Evolutionary conservation across 2,113 vertebrate species (phyloP).

Genomic region (Nerophis lumbriciformis): DNA sequence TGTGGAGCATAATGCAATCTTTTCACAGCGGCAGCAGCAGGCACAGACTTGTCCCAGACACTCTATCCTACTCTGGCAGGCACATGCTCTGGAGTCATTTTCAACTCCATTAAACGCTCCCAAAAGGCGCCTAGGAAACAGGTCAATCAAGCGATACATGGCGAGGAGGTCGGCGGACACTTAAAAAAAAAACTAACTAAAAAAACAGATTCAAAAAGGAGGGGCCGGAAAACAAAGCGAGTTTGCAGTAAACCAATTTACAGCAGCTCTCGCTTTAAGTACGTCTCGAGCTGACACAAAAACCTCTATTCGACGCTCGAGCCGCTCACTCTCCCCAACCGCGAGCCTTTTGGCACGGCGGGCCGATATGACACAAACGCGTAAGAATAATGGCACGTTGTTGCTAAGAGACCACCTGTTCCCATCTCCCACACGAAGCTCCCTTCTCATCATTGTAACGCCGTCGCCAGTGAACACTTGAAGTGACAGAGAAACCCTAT

Average conservation of each 20-base stretch:
- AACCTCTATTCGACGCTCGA: slow-evolving; percentile 3
- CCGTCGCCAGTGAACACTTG: slow-evolving; percentile 31
- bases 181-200: neutral
- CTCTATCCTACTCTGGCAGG: slow-evolving; percentile 41
- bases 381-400: slow-evolving; percentile 66
- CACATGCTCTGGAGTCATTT: slow-evolving; percentile 53
- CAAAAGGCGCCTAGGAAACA: slow-evolving; percentile 11
- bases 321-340: slow-evolving; percentile 31
- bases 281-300: neutral
- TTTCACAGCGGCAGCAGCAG: slow-evolving; percentile 35
- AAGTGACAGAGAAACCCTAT: slow-evolving; percentile 21
- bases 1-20: slow-evolving; percentile 58
- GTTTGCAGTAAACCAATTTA: slow-evolving; percentile 10
- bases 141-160: slow-evolving; percentile 32
- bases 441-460: slow-evolving; percentile 40
- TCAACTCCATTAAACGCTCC: slow-evolving; percentile 41
- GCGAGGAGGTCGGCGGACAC: neutral
- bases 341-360: slow-evolving; percentile 41
- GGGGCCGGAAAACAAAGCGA: neutral
- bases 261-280: neutral
- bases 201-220: neutral
- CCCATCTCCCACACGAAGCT: slow-evolving; percentile 61
- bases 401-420: slow-evolving; percentile 79
- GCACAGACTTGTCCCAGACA: slow-evolving; percentile 53
- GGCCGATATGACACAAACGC: slow-evolving; percentile 64